A percentile compares a stretch with the other conserved stretches of the same genome.
These are phyloP conservation scores for Dione juno DNA, from an alignment of 2,888 invertebrate species.

Conservation along the genomic window DNA sequence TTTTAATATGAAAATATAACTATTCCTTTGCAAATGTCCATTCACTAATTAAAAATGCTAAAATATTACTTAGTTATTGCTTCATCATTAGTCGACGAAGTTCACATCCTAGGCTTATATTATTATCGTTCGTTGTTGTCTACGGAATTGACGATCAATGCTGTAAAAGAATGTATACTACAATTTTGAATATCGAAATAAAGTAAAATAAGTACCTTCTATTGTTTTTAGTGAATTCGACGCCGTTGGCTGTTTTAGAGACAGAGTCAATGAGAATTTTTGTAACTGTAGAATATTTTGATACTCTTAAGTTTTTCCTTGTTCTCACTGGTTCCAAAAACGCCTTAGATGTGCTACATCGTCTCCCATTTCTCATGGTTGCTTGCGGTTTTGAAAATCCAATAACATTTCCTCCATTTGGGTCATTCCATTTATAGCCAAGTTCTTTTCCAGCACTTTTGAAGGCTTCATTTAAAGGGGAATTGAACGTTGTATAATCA, in stretches of 20 bases:
- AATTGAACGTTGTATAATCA: conserved; percentile 85
- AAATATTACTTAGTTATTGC: too few species aligned
- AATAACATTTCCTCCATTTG: conserved; percentile 85
- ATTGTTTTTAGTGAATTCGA: conserved; percentile 87
- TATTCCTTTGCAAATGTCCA: too few species aligned
- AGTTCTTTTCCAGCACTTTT: conserved; percentile 86
- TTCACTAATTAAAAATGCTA: too few species aligned
- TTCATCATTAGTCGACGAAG: too few species aligned
- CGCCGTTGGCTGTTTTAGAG: conserved; percentile 85
- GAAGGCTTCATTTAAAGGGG: conserved; percentile 86
- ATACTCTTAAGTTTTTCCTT: conserved; percentile 87
- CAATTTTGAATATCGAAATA: neutral
- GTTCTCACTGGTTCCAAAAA: conserved; percentile 87
- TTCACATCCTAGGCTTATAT: too few species aligned
- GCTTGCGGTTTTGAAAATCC: conserved; percentile 89
- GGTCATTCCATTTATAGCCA: conserved; percentile 88
- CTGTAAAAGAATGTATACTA: neutral
- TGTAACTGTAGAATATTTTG: conserved; percentile 87
- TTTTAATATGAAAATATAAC: too few species aligned
- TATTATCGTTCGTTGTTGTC: too few species aligned
- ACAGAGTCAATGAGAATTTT: conserved; percentile 86
- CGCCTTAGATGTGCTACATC: conserved; percentile 92
- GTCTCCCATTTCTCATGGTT: conserved; percentile 87
- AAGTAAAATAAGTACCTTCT: conserved; percentile 58
- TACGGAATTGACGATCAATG: too few species aligned